Conservation (phyloP, 2,797 vertebrate genomes). For the Petrocephalus schoutedeni region DNA sequence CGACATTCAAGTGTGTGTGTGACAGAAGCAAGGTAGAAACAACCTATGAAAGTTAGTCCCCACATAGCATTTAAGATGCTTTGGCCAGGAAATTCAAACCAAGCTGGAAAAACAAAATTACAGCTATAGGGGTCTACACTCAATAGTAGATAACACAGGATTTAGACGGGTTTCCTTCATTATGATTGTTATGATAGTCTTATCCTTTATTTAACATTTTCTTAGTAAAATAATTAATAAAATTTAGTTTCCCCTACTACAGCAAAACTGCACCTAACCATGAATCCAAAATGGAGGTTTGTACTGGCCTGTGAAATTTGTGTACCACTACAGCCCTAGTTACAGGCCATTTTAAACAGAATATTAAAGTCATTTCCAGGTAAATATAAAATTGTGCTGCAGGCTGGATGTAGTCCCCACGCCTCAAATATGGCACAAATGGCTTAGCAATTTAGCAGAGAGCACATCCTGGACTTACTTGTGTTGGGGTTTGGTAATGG, state of each 20-base stretch:
- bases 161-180: background rate
- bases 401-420: background rate
- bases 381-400: background rate
- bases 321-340: background rate
- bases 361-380: background rate
- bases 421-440: background rate
- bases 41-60: background rate
- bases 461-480: conserved; percentile 62
- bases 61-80: background rate
- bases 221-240: background rate
- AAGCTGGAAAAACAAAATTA: background rate
- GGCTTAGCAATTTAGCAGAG: background rate
- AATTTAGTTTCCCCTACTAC: background rate
- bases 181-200: background rate
- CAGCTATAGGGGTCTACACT: background rate
- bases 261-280: background rate
- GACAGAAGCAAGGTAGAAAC: background rate
- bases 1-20: background rate
- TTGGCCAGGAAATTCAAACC: background rate
- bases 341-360: background rate
- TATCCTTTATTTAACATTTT: background rate
- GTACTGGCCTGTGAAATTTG: background rate
- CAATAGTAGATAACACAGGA: background rate
- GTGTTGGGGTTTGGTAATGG: conserved; percentile 78
- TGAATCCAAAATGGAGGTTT: background rate